Conservation (phyloP, 2,888 invertebrate species). For the Colostygia pectinataria region DNA sequence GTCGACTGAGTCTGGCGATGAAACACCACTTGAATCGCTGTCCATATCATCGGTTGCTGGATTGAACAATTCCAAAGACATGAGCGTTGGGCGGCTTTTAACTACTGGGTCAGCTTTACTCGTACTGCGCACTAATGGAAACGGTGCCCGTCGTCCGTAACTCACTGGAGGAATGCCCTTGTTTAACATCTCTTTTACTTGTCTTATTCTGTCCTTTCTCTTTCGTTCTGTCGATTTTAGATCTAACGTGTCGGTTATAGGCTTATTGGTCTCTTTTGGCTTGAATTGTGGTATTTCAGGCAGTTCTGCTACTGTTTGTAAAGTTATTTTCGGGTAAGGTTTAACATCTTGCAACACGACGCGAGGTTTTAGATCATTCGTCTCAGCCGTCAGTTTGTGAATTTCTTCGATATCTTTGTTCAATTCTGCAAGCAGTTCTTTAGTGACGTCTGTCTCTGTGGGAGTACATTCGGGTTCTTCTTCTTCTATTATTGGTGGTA, state of each 20-base stretch:
- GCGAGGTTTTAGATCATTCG: constrained; percentile 64
- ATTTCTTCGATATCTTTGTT: constrained; percentile 79
- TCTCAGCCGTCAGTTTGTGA: constrained; percentile 76
- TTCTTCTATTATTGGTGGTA: constrained; percentile 73
- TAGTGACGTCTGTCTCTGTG: constrained; percentile 65
- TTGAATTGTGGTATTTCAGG: constrained; percentile 85
- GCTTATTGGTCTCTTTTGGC: constrained; percentile 59
- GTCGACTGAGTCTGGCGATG: constrained; percentile 93
- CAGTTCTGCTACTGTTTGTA: constrained; percentile 84
- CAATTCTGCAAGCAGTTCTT: constrained; percentile 69
- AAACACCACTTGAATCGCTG: constrained; percentile 93
- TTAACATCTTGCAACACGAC: constrained; percentile 76
- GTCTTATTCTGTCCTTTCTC: constrained; percentile 85
- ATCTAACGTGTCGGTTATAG: constrained; percentile 67
- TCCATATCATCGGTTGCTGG: constrained; percentile 95
- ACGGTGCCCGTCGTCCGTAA: constrained; percentile 74
- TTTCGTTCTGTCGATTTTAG: constrained; percentile 77
- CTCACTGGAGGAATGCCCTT: constrained; percentile 86
- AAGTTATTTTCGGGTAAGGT: constrained; percentile 82
- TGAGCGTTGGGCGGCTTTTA: constrained; percentile 87
- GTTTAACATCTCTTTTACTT: constrained; percentile 87
- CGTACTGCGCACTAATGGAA: constrained; percentile 88
- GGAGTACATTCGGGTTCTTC: constrained; percentile 53
- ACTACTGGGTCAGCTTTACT: constrained; percentile 84
- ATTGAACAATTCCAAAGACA: constrained; percentile 93